Evolutionary conservation across 2,797 vertebrate species (phyloP).

Genomic region (Limnodromus scolopaceus): DNA sequence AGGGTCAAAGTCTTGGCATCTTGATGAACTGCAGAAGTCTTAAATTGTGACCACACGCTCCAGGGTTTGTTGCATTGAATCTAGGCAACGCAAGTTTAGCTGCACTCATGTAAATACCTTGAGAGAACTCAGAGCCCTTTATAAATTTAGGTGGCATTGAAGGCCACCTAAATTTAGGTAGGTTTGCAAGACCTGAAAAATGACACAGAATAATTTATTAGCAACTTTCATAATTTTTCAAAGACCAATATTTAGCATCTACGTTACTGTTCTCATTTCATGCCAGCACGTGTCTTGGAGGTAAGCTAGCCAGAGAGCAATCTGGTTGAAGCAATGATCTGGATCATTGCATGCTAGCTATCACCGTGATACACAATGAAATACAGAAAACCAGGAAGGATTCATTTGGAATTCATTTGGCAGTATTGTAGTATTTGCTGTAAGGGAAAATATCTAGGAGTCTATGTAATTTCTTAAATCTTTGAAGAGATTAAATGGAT

Average conservation of each 20-base stretch:
- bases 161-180: background rate
- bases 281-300: background rate
- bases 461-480: background rate
- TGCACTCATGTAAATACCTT: background rate
- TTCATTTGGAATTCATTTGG: background rate
- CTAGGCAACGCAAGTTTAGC: background rate
- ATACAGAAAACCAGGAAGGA: background rate
- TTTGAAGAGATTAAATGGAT: background rate
- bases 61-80: constrained; percentile 28
- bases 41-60: background rate
- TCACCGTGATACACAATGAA: background rate
- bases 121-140: background rate
- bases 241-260: background rate
- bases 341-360: background rate
- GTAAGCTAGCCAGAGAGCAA: background rate
- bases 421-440: background rate
- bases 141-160: background rate
- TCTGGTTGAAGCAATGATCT: background rate
- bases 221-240: background rate
- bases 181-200: background rate
- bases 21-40: constrained; percentile 25
- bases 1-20: background rate
- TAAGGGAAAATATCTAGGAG: background rate
- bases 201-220: background rate
- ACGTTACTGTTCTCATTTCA: background rate